Evolutionary conservation across 92 coral and sea anemone species (phyloP), one percentile per base, ranked within the genome.

Genomic region (Zoanthus gigantus): DNA sequence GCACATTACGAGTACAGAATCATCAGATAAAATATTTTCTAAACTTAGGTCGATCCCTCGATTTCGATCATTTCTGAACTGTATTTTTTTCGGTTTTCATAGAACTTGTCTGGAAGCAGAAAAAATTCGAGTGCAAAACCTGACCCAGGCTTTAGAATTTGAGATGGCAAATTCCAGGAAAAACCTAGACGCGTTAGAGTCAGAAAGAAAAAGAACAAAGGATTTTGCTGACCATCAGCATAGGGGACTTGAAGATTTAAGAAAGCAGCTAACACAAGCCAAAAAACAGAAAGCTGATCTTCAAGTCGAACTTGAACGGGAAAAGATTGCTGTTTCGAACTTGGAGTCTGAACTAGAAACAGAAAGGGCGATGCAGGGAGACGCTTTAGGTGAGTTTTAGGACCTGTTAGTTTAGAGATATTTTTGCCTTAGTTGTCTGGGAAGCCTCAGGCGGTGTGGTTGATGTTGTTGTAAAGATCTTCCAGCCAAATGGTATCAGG

Each of bases 101-200:
- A 97, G 99, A 74, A 97, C 99, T 37, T 95, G 96, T 79, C 89
- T 95, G 65, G 98, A 97, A 75, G 98, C 97, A 12, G 99, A 95
- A 80, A 93, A 87, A 85, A 87, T 96, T 14, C 94, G 99, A 12
- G 87, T 92, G n/a, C 92, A 95, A 17, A 97, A 97, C 86, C 92
- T 95, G 37, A 92, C 87, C 30, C 98, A 97, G 79, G 98, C 96
- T 1, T 83, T 97, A 77, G 96, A 97, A 83, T 93, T 92, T 7
- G 99, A 97, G 78, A 96, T 98, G 44, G 94, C 93, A 32, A 97
- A 89, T 89, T 91, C 96, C 53, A 96, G 83, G 86, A 92, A 94
- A 72, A 91, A 86, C 90, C 97, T 95, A 74, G 97, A 94, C 50
- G 98, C 98, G 10, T 87, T 97, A 8, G 96, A 93, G 61, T 81